Evolutionary conservation across 92 coral and sea anemone genomes (phyloP).

Genomic region (Micromussa lordhowensis): DNA sequence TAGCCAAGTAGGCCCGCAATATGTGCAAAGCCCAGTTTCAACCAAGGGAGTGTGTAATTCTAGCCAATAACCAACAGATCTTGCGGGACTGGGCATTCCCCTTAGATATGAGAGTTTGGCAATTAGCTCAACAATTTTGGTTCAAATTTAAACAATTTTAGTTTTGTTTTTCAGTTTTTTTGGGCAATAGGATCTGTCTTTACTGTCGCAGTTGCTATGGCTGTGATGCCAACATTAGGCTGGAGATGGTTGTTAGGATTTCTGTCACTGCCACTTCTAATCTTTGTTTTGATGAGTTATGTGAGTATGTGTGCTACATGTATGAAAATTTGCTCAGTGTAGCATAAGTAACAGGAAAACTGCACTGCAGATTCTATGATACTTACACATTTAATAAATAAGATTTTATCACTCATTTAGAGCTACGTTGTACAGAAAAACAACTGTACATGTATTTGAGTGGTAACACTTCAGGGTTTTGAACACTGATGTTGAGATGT

Average conservation of each 20-base stretch:
- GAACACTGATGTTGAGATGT: neutral
- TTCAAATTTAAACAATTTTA: neutral
- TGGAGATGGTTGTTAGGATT: conserved; percentile 91
- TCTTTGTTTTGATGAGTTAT: conserved; percentile 74
- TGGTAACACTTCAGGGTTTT: neutral
- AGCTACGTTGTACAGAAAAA: neutral
- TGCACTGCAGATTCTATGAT: too few relatives aligned
- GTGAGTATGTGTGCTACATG: conserved; percentile 54
- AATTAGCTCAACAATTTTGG: neutral
- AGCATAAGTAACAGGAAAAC: too few relatives aligned
- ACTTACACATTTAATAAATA: too few relatives aligned
- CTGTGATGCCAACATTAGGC: conserved; percentile 87
- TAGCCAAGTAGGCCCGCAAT: neutral
- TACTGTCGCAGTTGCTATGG: conserved; percentile 85
- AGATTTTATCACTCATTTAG: neutral
- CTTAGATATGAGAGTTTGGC: neutral
- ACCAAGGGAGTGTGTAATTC: too few relatives aligned
- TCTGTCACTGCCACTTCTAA: conserved; percentile 74
- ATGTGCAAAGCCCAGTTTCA: too few relatives aligned
- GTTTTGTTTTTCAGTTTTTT: conserved; percentile 65
- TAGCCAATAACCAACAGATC: neutral
- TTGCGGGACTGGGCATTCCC: neutral
- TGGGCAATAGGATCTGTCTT: conserved; percentile 90
- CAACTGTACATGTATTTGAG: neutral
- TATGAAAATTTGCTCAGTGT: too few relatives aligned